Evolutionary conservation across 1,140 invertebrate species (phyloP), one percentile per base, ranked within the genome.

Genomic region (Vanessa tameamea): DNA sequence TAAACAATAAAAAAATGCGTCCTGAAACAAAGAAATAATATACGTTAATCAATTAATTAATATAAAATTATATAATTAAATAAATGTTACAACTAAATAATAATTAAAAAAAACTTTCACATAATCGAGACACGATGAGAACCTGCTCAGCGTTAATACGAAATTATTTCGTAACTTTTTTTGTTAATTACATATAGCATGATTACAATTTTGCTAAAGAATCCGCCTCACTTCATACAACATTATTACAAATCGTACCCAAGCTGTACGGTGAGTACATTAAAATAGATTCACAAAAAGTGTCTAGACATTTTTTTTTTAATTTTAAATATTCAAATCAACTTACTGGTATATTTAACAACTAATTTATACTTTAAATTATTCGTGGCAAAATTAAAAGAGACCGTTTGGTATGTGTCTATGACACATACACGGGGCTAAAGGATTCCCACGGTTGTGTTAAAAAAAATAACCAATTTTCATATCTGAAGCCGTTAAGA

Each of bases 1-100:
- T 90, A 99, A 95, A 89, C 99, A 99, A 94, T 99, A 99, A 93
- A 99, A 99, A 95, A 99, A 99, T 88, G 97, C 97, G 93, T 99
- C 98, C 95, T 98, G 93, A 85, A 93, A 93, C 87, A 87, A 86
- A 83, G 80, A 75, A 84, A 86, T 90, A 72, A 57, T 55, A 50
- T 59, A 65, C 69, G 73, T 86, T 79, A 83, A 80, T 31, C 26
- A 31, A 31, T 31, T 31, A 31, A 31, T 31, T 31, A 1, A 31
- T 31, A 31, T 1, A 1, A 31, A 31, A 31, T 31, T 3, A 31
- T 4, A 31, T 31, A 31, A 31, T 31, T 3, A 31, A 31, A 31
- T 31, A 31, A 31, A 31, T 51, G 6, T 51, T 14, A 51, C 71
- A 64, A 72, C 53, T 72, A 63, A 14, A 23, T 69, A 55, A 37